Base-by-base conservation (phyloP, 2,888 invertebrate species). In the Drosophila eohydei region DNA sequence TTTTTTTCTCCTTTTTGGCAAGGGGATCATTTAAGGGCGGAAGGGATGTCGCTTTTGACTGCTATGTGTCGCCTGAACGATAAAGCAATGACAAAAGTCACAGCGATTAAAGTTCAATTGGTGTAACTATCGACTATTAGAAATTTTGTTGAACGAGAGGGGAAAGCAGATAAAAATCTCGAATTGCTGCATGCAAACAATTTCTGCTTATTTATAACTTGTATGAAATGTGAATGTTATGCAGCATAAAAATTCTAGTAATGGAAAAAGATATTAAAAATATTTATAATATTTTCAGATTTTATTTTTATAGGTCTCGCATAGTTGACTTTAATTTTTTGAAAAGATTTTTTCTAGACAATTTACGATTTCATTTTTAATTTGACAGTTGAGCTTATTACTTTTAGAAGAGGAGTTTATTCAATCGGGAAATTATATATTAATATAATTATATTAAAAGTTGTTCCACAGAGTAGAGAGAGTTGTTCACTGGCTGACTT, bases 11-110 rank as follows among this genome's bases (percentile, higher is more conserved):
- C 36, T 36, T n/a, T 61, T 36, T 85, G 73, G 61, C 74, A 67
- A 36, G 28, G 36, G 38, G 4, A 46, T 28, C 54, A 21, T 9
- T 51, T 21, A 16, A 8, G 38, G 43, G 34, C 36, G 52, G 36
- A 14, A 26, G 52, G 26, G 38, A 26, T 28, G 26, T 21, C 48
- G 50, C 44, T 44, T 63, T 63, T 63, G 64, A 46, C 58, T 60
- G 46, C 67, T 59, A 34, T 74, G 64, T 72, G 80, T 88, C 86
- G 87, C 75, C 89, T 72, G 79, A 84, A 84, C 89, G 88, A 84
- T 89, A 84, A 89, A 84, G 73, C 79, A 87, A 89, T 79, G 88
- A 84, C 88, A 89, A 89, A 88, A 89, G 85, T 89, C 84, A 80
- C 63, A 68, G 57, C 89, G 88, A 89, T 85, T 85, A 89, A 89